Conservation (phyloP, 2,113 vertebrate species). For the Rhegmatorhina hoffmannsi region DNA sequence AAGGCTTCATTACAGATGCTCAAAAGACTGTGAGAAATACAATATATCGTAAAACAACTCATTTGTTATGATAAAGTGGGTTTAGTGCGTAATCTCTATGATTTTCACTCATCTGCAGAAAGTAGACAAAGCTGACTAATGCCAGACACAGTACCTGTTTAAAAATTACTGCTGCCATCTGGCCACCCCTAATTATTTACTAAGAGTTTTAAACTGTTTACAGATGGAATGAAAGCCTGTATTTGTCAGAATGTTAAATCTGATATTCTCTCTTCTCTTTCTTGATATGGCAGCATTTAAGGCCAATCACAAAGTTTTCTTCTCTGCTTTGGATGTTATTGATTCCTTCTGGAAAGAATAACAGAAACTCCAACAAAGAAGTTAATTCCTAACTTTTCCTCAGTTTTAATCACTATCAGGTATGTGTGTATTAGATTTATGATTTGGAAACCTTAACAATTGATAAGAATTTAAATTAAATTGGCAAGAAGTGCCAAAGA, state of each 20-base stretch:
- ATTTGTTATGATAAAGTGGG: not conserved
- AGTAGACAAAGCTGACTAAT: not conserved
- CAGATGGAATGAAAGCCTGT: not conserved
- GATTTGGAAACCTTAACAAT: not conserved
- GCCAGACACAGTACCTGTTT: not conserved
- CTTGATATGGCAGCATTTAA: not conserved
- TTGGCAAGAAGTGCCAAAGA: not conserved
- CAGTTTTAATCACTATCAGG: not conserved
- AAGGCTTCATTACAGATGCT: not conserved
- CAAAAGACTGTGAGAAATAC: not conserved
- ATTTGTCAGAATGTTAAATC: not conserved
- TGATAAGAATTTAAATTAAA: not conserved
- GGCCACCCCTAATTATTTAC: not conserved
- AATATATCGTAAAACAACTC: not conserved
- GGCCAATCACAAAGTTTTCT: not conserved
- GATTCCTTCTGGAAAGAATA: not conserved
- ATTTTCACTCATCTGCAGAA: not conserved
- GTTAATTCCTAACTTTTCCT: not conserved
- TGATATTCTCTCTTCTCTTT: not conserved
- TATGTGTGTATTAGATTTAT: not conserved
- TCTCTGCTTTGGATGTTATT: not conserved
- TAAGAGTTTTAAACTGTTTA: not conserved
- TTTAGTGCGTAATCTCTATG: not conserved
- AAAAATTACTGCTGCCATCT: not conserved
- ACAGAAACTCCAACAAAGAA: not conserved